Evolutionary conservation across 2,113 vertebrate species (phyloP), one percentile per base, ranked within the genome.

Genomic region (Acinonyx jubatus): DNA sequence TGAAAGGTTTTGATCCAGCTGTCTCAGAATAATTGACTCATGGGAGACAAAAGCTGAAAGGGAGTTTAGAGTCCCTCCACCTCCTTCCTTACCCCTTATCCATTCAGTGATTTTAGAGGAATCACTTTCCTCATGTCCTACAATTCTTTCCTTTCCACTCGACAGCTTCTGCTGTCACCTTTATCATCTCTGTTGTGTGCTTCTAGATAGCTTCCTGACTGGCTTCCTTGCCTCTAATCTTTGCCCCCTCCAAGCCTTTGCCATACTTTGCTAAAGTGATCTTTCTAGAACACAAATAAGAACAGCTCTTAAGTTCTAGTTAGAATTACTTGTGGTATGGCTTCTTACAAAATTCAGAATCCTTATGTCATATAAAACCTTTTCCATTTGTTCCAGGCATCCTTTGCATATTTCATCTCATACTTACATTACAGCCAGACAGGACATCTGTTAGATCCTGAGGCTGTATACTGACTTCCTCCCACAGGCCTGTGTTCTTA

Each of bases 301-400:
- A 96, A 86, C 2, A 69, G n/a, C 50, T 89, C 27, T 61, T 7
- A 85, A 71, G 57, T 11, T 93, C 73, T 92, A 14, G 41, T 91
- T 69, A 50, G 55, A 95, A 86, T 7, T 1, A 0, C 41, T 48
- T 78, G 41, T 66, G 23, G 25, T 15, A 29, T 63, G n/a, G 73
- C 18, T 41, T 85, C 88, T 78, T 38, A 91, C 21, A 93, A 93
- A 96, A 85, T 85, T 16, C 48, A 91, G 55, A 85, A 48, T 52
- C 61, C 16, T 88, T 69, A 19, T 55, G 55, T 57, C 23, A 61
- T 14, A 50, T 15, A 76, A 87, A 87, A 5, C 18, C 48, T 50
- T 85, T 85, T 82, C 78, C 31, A 36, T 66, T 38, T 86, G 66
- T 52, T 88, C 25, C 31, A 91, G 18, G 29, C 3, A 48, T n/a